A percentile compares a stretch with the other conserved stretches of the same genome.
phyloP scores from a whole-genome alignment of 2,113 vertebrate genomes.

The Artemisiospiza belli region DNA sequence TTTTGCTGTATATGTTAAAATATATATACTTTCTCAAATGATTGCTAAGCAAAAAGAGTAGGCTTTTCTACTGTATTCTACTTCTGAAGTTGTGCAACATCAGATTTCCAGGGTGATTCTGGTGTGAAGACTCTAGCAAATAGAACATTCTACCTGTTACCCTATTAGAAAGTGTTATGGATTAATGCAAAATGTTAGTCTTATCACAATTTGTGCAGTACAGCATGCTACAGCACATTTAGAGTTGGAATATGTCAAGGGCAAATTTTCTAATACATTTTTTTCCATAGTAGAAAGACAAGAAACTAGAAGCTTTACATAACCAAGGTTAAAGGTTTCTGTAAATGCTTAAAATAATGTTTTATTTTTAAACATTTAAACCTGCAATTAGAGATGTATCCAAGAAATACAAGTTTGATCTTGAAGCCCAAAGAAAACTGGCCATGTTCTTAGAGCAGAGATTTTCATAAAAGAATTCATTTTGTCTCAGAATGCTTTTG shows the following conservation, averaged over 20 bases:
- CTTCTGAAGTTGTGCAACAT: not conserved
- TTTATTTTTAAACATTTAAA: not conserved
- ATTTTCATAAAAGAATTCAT: not conserved
- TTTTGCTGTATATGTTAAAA: not conserved
- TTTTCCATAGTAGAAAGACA: not conserved
- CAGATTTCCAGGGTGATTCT: not conserved
- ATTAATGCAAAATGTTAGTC: constrained; percentile 15
- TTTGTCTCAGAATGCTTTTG: not conserved
- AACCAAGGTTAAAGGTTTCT: constrained; percentile 27
- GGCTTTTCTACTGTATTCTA: not conserved
- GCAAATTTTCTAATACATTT: not conserved
- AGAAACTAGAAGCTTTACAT: constrained; percentile 1
- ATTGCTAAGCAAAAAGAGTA: not conserved
- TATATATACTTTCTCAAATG: not conserved
- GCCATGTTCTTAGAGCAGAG: not conserved
- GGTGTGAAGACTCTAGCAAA: not conserved
- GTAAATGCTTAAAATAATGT: not conserved
- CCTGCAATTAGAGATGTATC: not conserved
- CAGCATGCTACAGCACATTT: not conserved
- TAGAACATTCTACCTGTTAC: not conserved
- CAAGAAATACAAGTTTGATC: not conserved
- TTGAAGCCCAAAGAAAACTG: not conserved
- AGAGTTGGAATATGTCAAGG: not conserved
- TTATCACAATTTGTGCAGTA: not conserved
- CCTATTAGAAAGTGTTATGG: not conserved